Base-by-base conservation (phyloP, 2,888 invertebrate genomes). In the Polyploca ridens region DNA sequence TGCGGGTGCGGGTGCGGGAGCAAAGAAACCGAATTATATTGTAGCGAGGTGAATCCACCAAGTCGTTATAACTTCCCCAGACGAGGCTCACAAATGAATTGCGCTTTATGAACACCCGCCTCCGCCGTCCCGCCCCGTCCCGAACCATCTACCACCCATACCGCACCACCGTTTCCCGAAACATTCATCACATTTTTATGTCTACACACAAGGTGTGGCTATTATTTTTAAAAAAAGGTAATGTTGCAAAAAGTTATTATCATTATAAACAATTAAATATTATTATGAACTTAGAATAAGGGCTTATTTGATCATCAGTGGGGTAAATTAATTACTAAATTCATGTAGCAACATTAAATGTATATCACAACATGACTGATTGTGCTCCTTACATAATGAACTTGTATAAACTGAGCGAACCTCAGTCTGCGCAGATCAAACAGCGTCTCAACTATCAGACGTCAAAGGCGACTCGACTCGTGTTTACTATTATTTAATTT, bases 401-500 rank as follows among this genome's bases (percentile, higher is more conserved):
- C 54, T 54, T 54, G 54, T 54, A 19, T 54, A 19, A n/a, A n/a
- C n/a, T n/a, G 46, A 54, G 54, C 16, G 49, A 16, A 5, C 16
- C 16, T 8, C 2, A 10, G n/a, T 19, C 10, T n/a, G 54, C 19
- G 19, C 54, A 19, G 19, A 16, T 19, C 54, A 54, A 19, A 54
- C 54, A 19, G 49, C n/a, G 46, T 16, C 49, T 49, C 49, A 14
- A 7, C 54, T 54, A 10, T 16, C 54, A 0, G 19, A 54, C 16
- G 7, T 54, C 54, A 54, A 54, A 54, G 54, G 54, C 19, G 19
- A 10, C 54, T 54, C 14, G 54, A 8, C 54, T 49, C 19, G 54
- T 54, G 54, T 54, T 54, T 54, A 54, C 54, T 19, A 54, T 54
- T 54, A 54, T 54, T 54, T 54, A 54, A 54, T 54, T 54, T 54